phyloP scores from a whole-genome alignment of 2,797 vertebrate genomes.

The Acanthurus tractus region DNA sequence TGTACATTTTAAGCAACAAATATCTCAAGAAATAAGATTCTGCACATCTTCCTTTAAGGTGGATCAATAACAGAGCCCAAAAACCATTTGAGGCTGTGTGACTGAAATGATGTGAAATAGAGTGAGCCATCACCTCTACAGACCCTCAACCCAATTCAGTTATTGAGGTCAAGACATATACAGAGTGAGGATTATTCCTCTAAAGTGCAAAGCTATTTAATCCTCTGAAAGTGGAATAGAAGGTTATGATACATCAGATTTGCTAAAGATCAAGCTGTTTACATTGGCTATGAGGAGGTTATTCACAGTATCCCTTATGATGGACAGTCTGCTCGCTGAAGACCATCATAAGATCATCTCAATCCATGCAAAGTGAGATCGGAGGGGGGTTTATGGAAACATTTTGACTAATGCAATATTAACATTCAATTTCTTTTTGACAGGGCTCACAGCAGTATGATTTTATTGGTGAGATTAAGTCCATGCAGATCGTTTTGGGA shows the following conservation, averaged over 20 bases:
- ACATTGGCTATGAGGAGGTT: conserved; percentile 65
- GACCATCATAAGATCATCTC: conserved; percentile 72
- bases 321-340: conserved; percentile 63
- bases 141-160: conserved; percentile 58
- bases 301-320: conserved; percentile 72
- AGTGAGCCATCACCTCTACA: conserved; percentile 45
- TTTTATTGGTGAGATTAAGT: conserved; percentile 59
- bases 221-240: conserved; percentile 74
- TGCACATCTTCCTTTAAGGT: conserved; percentile 11
- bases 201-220: conserved; percentile 80
- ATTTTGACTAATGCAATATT: conserved; percentile 74
- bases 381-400: conserved; percentile 62
- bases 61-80: conserved; percentile 1
- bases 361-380: conserved; percentile 71
- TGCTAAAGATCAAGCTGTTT: conserved; percentile 78
- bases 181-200: conserved; percentile 74
- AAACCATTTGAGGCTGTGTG: conserved; percentile 16
- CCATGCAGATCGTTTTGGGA: conserved; percentile 50
- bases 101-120: conserved; percentile 36
- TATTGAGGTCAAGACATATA: conserved; percentile 76
- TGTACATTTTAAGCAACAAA: conserved; percentile 5
- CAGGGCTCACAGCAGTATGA: conserved; percentile 35
- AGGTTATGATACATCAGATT: conserved; percentile 74
- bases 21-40: neutral
- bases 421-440: conserved; percentile 68